Conservation (phyloP, 1,140 invertebrate species). For the Zophobas atratus region DNA sequence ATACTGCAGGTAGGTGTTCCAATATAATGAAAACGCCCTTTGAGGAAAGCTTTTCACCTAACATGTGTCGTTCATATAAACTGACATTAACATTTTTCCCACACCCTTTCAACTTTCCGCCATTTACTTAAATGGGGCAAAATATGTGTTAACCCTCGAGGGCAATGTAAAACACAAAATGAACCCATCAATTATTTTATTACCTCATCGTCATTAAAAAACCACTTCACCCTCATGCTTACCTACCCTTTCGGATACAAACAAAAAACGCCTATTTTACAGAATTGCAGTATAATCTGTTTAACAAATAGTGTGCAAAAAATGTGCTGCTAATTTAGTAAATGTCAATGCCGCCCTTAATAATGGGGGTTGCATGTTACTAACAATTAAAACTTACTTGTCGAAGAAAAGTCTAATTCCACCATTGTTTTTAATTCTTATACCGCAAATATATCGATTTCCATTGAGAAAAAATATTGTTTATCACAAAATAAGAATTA, state of each 20-base stretch:
- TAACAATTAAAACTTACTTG: constrained; percentile 60
- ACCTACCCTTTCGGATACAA: background rate
- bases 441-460: constrained; percentile 53
- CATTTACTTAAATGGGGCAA: constrained; percentile 41
- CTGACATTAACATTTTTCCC: constrained; percentile 20
- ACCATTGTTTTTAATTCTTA: constrained; percentile 58
- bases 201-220: background rate
- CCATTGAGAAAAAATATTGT: constrained; percentile 59
- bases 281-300: background rate
- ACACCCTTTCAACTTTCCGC: constrained; percentile 9
- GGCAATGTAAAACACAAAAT: constrained; percentile 31
- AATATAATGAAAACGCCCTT: constrained; percentile 33
- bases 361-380: constrained; percentile 51
- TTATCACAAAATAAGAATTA: constrained; percentile 33
- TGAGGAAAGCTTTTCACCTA: constrained; percentile 9
- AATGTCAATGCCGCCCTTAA: constrained; percentile 62
- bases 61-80: constrained; percentile 1
- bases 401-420: constrained; percentile 62
- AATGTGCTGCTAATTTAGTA: constrained; percentile 47
- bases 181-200: constrained; percentile 17
- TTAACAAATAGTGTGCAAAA: constrained; percentile 11
- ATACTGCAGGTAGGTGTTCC: background rate
- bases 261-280: background rate
- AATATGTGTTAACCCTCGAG: constrained; percentile 38
- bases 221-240: background rate